Base-by-base conservation (phyloP, 2,888 invertebrate species). In the Cremastinae sp. region DNA sequence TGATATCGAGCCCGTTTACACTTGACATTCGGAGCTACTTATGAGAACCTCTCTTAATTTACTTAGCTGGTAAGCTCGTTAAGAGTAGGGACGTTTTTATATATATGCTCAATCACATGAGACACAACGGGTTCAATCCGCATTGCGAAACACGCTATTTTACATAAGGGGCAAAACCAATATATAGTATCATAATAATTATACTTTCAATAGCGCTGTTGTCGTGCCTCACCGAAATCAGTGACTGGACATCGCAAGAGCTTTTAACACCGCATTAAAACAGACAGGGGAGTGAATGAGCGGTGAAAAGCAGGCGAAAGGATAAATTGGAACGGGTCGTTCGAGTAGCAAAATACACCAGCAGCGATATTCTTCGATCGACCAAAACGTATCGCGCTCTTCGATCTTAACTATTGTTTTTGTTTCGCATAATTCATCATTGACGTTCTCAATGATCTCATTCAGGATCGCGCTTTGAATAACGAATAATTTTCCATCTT, bases 41-140 rank as follows among this genome's bases (percentile, higher is more conserved):
- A 56, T 70, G 73, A 77, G 65, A 74, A 70, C 65, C 61, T 59
- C 65, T 59, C 20, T 12, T 77, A 77, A 77, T 66, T 53, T 49
- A 65, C 56, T 77, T 77, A 77, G 16, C 22, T 16, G 8, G 43
- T 77, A 77, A 77, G 73, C 76, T 70, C 59, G 70, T 77, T 77
- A 73, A 61, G 12, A 14, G 45, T 53, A 55, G n/a, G 59, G 16
- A 58, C 18, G 43, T 45, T 61, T 71, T 45, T 55, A 14, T 39
- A 53, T 58, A 53, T 47, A 45, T 53, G 53, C 49, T 37, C 12
- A 18, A 35, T 59, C 12, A 53, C 35, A 49, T 35, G 62, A 49
- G 22, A 41, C 53, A n/a, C 61, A 53, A 55, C 51, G 58, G n/a
- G 55, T 49, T 62, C 59, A n/a, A 51, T 73, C 61, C 64, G 65